phyloP scores from a whole-genome alignment of 1,140 invertebrate species.

The Halyomorpha halys region DNA sequence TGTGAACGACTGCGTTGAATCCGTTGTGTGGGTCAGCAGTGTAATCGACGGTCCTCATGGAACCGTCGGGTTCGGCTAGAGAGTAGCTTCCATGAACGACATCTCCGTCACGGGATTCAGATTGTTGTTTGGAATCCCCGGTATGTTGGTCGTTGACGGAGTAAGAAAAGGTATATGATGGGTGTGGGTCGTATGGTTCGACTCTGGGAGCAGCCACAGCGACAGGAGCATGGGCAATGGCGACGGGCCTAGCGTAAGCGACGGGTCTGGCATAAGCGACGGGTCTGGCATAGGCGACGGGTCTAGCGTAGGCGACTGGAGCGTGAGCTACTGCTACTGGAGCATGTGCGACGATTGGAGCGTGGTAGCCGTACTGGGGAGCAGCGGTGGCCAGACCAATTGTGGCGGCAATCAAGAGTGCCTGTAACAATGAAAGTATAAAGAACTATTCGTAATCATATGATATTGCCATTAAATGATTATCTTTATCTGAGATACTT shows the following conservation, averaged over 20 bases:
- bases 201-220: too few relatives aligned
- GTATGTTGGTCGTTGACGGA: conserved; percentile 55
- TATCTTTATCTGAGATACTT: too few relatives aligned
- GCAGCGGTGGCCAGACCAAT: conserved; percentile 24
- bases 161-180: conserved; percentile 50
- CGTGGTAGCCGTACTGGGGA: conserved; percentile 30
- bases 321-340: conserved; percentile 30
- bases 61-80: conserved; percentile 37
- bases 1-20: conserved; percentile 29
- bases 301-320: too few relatives aligned
- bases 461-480: too few relatives aligned
- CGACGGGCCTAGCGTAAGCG: conserved; percentile 8
- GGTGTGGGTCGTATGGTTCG: conserved; percentile 24
- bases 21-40: conserved; percentile 31
- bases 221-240: background rate
- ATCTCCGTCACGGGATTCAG: conserved; percentile 56
- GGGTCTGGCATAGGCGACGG: background rate
- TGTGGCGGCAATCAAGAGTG: conserved; percentile 28
- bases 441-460: too few relatives aligned
- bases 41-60: conserved; percentile 31
- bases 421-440: too few relatives aligned
- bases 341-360: conserved; percentile 30
- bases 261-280: too few relatives aligned
- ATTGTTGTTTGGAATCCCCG: conserved; percentile 55
- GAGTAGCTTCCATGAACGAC: conserved; percentile 55